Percentiles rank a stretch among this genome's conserved stretches.
Evolutionary conservation across 2,888 invertebrate genomes (phyloP).

Genomic region (Sinohyriopsis cumingii): DNA sequence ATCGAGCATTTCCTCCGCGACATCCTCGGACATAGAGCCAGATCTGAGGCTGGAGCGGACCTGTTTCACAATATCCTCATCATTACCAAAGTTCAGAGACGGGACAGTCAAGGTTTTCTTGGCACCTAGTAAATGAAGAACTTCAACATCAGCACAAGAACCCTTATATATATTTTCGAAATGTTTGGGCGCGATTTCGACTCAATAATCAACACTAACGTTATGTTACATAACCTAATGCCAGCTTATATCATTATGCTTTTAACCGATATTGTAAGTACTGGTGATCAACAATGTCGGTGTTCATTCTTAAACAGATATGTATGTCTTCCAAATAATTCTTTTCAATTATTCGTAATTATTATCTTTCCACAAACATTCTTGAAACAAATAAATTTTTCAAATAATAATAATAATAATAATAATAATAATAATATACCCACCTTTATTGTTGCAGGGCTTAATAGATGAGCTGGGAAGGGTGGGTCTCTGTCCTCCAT

Average conservation of each 20-base stretch:
- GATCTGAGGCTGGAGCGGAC: conserved; percentile 29
- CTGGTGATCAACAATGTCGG: too few relatives aligned
- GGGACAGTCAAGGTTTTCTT: conserved; percentile 23
- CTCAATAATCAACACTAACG: neutral
- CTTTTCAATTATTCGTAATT: too few relatives aligned
- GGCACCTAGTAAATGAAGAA: conserved; percentile 17
- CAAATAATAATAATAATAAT: too few relatives aligned
- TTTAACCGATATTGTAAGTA: too few relatives aligned
- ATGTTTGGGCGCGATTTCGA: neutral
- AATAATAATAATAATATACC: too few relatives aligned
- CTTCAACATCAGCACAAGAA: neutral
- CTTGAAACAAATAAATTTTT: too few relatives aligned
- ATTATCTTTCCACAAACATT: too few relatives aligned
- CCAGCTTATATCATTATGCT: too few relatives aligned
- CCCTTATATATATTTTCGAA: neutral
- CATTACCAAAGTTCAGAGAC: conserved; percentile 13
- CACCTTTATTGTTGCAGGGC: too few relatives aligned
- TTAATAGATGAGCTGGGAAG: neutral
- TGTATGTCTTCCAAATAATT: too few relatives aligned
- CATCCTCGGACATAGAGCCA: conserved; percentile 38
- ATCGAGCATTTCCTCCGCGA: conserved; percentile 36
- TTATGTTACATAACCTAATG: too few relatives aligned
- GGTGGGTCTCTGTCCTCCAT: neutral
- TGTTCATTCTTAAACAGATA: too few relatives aligned
- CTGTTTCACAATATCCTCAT: conserved; percentile 26